Percentiles rank a stretch among this genome's conserved stretches.
These are phyloP conservation scores for Capreolus pygargus DNA, from an alignment of 2,113 vertebrate genomes.

Conservation along the genomic window DNA sequence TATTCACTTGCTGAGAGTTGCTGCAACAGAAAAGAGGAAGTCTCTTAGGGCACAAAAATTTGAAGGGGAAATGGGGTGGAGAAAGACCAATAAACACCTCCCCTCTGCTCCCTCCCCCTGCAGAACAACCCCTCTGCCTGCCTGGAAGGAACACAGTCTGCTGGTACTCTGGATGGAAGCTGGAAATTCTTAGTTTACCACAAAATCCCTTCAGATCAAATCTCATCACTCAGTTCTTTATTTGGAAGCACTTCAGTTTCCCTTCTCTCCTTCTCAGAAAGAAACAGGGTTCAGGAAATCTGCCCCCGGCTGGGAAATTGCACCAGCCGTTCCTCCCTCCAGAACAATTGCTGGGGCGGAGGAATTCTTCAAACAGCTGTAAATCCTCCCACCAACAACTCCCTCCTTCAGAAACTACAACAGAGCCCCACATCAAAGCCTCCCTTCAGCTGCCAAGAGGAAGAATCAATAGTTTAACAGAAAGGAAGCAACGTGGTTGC, in stretches of 20 bases:
- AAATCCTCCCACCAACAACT: slow-evolving; percentile 53
- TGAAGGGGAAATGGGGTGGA: neutral
- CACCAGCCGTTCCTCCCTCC: slow-evolving; percentile 45
- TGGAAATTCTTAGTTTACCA: slow-evolving; percentile 52
- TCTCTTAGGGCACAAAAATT: slow-evolving; percentile 25
- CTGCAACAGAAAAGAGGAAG: slow-evolving; percentile 17
- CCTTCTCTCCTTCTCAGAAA: slow-evolving; percentile 19
- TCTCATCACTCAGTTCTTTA: slow-evolving; percentile 63
- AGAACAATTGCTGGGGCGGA: slow-evolving; percentile 51
- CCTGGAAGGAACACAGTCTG: neutral
- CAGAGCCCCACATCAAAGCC: slow-evolving; percentile 59
- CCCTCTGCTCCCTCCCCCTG: neutral
- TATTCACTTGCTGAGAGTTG: slow-evolving; percentile 40
- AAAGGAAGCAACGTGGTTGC: slow-evolving; percentile 52
- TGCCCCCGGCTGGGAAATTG: slow-evolving; percentile 15
- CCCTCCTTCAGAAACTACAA: slow-evolving; percentile 56
- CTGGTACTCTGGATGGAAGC: neutral
- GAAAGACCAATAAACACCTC: neutral
- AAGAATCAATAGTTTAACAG: slow-evolving; percentile 53
- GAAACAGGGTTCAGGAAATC: slow-evolving; percentile 41
- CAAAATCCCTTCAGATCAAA: slow-evolving; percentile 52
- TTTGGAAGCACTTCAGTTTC: slow-evolving; percentile 70
- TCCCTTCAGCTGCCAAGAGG: slow-evolving; percentile 44
- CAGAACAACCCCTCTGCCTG: neutral
- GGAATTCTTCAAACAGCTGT: slow-evolving; percentile 71